Evolutionary conservation across 2,888 invertebrate species (phyloP), one percentile per base, ranked within the genome.

Genomic region (Clostera curtula): DNA sequence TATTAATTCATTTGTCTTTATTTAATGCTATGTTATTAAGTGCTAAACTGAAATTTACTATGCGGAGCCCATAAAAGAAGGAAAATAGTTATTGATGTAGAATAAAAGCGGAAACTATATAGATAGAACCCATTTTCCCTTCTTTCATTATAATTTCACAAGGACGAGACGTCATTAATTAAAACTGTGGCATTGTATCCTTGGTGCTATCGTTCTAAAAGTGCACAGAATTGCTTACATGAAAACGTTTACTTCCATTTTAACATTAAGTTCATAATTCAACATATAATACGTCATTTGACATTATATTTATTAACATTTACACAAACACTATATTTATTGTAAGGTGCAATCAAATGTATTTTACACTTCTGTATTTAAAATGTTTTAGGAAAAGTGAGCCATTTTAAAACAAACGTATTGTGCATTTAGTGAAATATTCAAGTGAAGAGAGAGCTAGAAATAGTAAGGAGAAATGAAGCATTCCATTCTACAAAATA

Each of bases 371-470:
- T 58, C 48, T 55, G 53, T 65, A 57, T 54, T 53, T 53, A 62
- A 64, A 54, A 52, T 61, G 61, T 57, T 69, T 72, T 60, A 79
- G 79, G 80, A 82, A 82, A 83, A 80, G 83, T 83, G 83, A 83
- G 83, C 83, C 83, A 83, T 83, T 82, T 83, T 82, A 80, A 76
- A 79, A 79, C 62, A 75, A 79, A 76, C 65, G 58, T 74, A 70
- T 71, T 75, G 83, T 83, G 83, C 83, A 77, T 68, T 72, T 68
- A 72, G 82, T 83, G 79, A 82, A 75, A 77, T 67, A 71, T 71
- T 71, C 59, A 70, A 69, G 80, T 82, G 80, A 76, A 75, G 61
- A 83, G 61, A 70, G 65, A 66, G 62, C 73, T 76, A 80, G 70
- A 74, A 70, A 76, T 59, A 80, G 75, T 71, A 63, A 79, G 70